Conservation (phyloP, 2,888 invertebrate genomes). For the Agrilus biguttatus region DNA sequence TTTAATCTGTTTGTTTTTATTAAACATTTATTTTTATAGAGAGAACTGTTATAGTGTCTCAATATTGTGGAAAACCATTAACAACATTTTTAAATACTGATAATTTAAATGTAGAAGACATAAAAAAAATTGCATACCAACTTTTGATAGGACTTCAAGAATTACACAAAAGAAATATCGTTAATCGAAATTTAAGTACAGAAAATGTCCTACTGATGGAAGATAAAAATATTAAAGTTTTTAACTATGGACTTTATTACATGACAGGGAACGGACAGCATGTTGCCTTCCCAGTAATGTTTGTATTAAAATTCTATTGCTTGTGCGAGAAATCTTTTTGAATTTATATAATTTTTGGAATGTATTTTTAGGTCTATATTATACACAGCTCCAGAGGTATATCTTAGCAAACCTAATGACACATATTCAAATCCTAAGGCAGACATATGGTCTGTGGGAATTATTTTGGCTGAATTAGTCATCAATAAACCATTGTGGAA, state of each 20-base stretch:
- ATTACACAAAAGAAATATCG: slow-evolving; percentile 57
- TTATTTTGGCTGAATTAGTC: slow-evolving; percentile 69
- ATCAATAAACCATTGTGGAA: slow-evolving; percentile 58
- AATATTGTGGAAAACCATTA: slow-evolving; percentile 57
- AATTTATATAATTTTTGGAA: background rate
- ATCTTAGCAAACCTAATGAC: slow-evolving; percentile 42
- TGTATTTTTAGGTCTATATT: slow-evolving; percentile 46
- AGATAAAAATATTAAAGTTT: slow-evolving; percentile 63
- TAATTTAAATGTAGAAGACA: slow-evolving; percentile 33
- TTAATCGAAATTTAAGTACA: slow-evolving; percentile 66
- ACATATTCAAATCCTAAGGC: slow-evolving; percentile 50
- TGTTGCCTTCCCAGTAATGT: slow-evolving; percentile 83
- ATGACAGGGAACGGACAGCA: slow-evolving; percentile 79
- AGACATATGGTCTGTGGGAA: slow-evolving; percentile 92
- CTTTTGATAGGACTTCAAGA: slow-evolving; percentile 56
- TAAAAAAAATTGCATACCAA: slow-evolving; percentile 56
- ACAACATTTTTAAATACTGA: slow-evolving; percentile 34
- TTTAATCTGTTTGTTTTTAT: background rate
- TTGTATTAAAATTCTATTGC: slow-evolving; percentile 19
- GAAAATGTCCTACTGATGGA: slow-evolving; percentile 69
- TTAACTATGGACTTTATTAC: slow-evolving; percentile 85
- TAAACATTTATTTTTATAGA: slow-evolving; percentile 37
- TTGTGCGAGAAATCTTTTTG: background rate
- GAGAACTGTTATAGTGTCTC: slow-evolving; percentile 69
- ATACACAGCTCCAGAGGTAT: slow-evolving; percentile 72